Percentiles rank a stretch among this genome's conserved stretches.
These are phyloP conservation scores for Drosophila murphyi DNA, from an alignment of 1,140 invertebrate genomes.

Conservation along the genomic window DNA sequence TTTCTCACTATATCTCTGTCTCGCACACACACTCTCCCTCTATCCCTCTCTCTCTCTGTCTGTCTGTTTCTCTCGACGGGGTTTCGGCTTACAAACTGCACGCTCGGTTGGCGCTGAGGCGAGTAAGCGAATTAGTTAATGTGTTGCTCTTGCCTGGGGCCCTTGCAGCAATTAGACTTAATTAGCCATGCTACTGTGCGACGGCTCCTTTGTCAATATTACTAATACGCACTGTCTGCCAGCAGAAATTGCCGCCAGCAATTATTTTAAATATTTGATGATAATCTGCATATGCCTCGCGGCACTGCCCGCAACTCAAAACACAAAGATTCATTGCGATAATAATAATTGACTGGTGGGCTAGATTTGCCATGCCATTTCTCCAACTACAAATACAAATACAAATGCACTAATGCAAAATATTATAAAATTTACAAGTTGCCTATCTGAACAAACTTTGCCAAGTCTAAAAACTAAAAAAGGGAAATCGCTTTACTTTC, in stretches of 20 bases:
- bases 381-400: too few species aligned
- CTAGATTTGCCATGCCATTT: too few species aligned
- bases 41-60: too few species aligned
- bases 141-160: constrained; percentile 25
- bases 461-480: neutral
- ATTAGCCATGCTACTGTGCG: constrained; percentile 25
- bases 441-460: too few species aligned
- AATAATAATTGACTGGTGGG: neutral
- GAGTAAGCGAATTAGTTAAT: constrained; percentile 43
- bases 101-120: neutral
- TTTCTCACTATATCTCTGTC: too few species aligned
- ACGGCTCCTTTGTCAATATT: constrained; percentile 41
- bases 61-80: neutral
- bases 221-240: constrained; percentile 38
- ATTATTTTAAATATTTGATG: constrained; percentile 37
- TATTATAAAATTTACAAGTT: too few species aligned
- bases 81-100: neutral
- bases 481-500: neutral
- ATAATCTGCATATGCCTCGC: neutral
- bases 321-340: neutral
- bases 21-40: neutral
- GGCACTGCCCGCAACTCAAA: neutral
- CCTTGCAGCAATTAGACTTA: constrained; percentile 44
- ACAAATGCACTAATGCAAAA: too few species aligned
- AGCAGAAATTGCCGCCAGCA: constrained; percentile 17